Conservation (phyloP, 2,113 vertebrate species). For the Catharus minimus region DNA sequence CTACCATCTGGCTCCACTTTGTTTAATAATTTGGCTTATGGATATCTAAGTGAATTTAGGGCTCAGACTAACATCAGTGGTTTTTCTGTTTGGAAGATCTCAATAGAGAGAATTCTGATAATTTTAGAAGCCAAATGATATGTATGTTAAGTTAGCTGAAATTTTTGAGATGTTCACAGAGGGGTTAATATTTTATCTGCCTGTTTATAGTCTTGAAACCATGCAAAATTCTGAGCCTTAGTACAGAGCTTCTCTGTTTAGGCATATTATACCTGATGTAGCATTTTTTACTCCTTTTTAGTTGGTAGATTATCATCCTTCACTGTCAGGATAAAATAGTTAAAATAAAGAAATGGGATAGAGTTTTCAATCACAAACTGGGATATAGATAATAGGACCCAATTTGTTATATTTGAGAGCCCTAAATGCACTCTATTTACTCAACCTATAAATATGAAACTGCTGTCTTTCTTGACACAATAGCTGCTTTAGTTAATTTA, state of each 20-base stretch:
- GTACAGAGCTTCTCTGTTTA: neutral
- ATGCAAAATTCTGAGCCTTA: neutral
- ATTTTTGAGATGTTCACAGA: neutral
- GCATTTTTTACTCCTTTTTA: neutral
- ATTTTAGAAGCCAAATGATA: neutral
- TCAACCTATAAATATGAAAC: constrained; percentile 21
- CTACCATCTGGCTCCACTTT: neutral
- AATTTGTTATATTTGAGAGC: constrained; percentile 12
- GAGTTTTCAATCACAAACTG: neutral
- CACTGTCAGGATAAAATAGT: neutral
- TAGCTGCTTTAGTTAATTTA: neutral
- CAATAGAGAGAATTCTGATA: neutral
- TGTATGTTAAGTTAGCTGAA: neutral
- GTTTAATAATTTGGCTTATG: neutral
- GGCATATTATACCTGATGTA: neutral
- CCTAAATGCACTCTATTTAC: neutral
- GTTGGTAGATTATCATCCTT: neutral
- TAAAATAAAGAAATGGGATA: neutral
- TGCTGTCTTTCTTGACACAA: neutral
- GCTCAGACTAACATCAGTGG: neutral
- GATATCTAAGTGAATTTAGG: neutral
- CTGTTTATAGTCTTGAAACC: neutral
- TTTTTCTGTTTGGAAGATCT: neutral
- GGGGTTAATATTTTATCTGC: neutral
- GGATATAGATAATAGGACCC: neutral